Percentiles rank a stretch among this genome's conserved stretches.
phyloP scores from a whole-genome alignment of 2,888 invertebrate genomes.

The Osmoderma eremita region DNA sequence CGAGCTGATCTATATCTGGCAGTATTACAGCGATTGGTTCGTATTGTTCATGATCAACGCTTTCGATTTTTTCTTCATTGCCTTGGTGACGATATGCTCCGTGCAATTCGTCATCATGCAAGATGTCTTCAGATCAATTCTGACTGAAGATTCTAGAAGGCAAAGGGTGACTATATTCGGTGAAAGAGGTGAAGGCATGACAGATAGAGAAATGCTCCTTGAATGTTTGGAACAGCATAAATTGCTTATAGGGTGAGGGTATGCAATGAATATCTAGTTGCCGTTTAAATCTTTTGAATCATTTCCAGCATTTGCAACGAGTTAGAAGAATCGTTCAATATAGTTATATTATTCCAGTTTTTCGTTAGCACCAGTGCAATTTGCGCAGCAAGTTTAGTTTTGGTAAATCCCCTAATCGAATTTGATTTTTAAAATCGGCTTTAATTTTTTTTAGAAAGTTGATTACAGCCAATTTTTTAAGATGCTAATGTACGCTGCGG shows the following conservation, averaged over 20 bases:
- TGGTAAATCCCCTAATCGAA: slow-evolving; percentile 28
- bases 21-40: slow-evolving; percentile 42
- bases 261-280: not conserved
- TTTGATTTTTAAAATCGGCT: not conserved
- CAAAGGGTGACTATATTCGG: slow-evolving; percentile 30
- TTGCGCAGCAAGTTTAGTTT: slow-evolving; percentile 45
- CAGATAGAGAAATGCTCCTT: slow-evolving; percentile 39
- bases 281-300: slow-evolving; percentile 1
- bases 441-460: slow-evolving; percentile 36
- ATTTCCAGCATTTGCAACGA: slow-evolving; percentile 46
- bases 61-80: slow-evolving; percentile 38
- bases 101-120: slow-evolving; percentile 43
- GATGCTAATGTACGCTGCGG: slow-evolving; percentile 36
- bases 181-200: slow-evolving; percentile 4
- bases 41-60: slow-evolving; percentile 34
- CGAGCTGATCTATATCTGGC: slow-evolving; percentile 45
- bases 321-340: slow-evolving; percentile 43
- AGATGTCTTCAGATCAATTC: slow-evolving; percentile 42
- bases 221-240: slow-evolving; percentile 47
- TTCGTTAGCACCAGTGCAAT: slow-evolving; percentile 45
- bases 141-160: slow-evolving; percentile 16
- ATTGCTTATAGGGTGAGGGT: slow-evolving; percentile 44
- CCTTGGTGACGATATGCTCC: slow-evolving; percentile 34
- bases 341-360: slow-evolving; percentile 44
- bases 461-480: slow-evolving; percentile 38